A percentile compares a stretch with the other conserved stretches of the same genome.
phyloP scores from a whole-genome alignment of 2,113 vertebrate genomes.

The Gracilinanus agilis region DNA sequence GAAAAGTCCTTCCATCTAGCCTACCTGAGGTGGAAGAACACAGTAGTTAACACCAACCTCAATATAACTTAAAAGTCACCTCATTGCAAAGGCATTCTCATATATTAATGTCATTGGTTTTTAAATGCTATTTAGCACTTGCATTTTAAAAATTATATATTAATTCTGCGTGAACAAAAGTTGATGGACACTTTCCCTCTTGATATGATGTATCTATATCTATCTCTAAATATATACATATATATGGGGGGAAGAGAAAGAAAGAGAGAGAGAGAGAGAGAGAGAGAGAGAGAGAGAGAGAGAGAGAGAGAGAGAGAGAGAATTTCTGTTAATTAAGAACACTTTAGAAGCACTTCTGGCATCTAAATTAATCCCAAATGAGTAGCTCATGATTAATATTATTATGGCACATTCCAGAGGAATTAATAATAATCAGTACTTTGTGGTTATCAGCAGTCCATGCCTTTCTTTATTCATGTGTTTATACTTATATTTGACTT shows the following conservation, averaged over 20 bases:
- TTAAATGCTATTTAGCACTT: background rate
- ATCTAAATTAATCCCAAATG: conserved; percentile 50
- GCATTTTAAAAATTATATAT: background rate
- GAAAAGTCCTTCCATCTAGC: background rate
- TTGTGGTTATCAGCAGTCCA: conserved; percentile 2
- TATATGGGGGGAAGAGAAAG: too few species aligned
- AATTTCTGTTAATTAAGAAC: conserved; percentile 52
- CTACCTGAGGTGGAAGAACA: background rate
- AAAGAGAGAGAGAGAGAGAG: too few species aligned
- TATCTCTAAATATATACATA: too few species aligned
- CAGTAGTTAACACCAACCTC: background rate
- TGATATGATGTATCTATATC: too few species aligned
- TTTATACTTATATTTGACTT: conserved; percentile 25
- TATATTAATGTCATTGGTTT: background rate
- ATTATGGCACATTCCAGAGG: conserved; percentile 30
- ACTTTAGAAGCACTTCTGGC: conserved; percentile 37
- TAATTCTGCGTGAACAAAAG: conserved; percentile 25
- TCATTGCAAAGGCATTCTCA: background rate
- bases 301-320: too few species aligned
- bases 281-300: too few species aligned
- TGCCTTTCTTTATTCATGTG: conserved; percentile 17
- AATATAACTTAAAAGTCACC: background rate
- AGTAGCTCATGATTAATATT: conserved; percentile 41
- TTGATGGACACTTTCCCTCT: background rate
- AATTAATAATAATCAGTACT: conserved; percentile 13